These are phyloP conservation scores for Ryuthela nishihirai DNA, from an alignment of 2,888 invertebrate genomes.

Conservation along the genomic window DNA sequence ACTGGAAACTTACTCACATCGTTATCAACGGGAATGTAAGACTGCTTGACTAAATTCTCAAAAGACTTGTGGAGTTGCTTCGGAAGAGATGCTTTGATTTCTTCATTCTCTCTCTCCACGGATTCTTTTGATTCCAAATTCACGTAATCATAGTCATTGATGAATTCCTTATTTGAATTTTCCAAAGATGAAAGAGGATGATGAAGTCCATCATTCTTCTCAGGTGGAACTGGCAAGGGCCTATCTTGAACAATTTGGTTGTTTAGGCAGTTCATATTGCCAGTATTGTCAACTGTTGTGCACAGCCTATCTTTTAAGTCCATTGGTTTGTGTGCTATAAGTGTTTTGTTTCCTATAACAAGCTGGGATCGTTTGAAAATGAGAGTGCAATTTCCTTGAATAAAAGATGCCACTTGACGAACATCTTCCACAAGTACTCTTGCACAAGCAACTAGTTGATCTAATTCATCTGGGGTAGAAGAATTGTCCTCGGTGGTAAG, in stretches of 20 bases:
- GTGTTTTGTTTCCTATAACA: conserved; percentile 19
- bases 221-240: conserved; percentile 1
- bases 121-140: conserved; percentile 69
- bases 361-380: conserved; percentile 22
- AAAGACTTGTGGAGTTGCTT: conserved; percentile 61
- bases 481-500: neutral
- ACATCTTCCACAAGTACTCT: conserved; percentile 83
- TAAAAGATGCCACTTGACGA: conserved; percentile 80
- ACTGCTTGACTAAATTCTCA: conserved; percentile 68
- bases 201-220: neutral
- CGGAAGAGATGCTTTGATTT: conserved; percentile 67
- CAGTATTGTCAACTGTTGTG: neutral
- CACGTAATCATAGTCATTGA: conserved; percentile 87
- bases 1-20: conserved; percentile 47
- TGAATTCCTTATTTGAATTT: conserved; percentile 57
- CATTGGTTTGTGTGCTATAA: conserved; percentile 37
- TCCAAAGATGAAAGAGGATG: conserved; percentile 62
- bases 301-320: neutral
- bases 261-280: neutral
- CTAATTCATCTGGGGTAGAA: conserved; percentile 65
- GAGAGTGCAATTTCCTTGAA: conserved; percentile 59
- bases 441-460: conserved; percentile 81
- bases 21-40: conserved; percentile 50
- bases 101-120: conserved; percentile 61
- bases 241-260: conserved; percentile 47